These are phyloP conservation scores for Geophilus truncorum DNA, from an alignment of 2,888 invertebrate species.

Conservation along the genomic window DNA sequence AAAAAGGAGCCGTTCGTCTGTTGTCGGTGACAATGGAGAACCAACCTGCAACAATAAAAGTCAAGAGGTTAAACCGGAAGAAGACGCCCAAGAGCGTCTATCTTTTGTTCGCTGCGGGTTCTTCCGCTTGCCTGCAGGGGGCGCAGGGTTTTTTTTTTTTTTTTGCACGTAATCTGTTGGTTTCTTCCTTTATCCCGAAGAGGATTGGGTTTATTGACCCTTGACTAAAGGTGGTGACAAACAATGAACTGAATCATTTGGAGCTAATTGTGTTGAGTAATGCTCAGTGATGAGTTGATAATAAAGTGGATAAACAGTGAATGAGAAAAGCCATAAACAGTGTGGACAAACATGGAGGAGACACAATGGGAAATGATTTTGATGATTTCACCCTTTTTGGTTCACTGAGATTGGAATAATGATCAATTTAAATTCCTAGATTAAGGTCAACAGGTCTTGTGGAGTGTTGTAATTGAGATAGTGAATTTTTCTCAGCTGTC, in stretches of 20 bases:
- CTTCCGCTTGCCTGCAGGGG: not conserved
- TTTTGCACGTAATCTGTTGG: too few species aligned
- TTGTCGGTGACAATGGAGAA: conserved; percentile 43
- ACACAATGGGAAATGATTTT: not conserved
- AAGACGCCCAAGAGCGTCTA: not conserved
- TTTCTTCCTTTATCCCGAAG: not conserved
- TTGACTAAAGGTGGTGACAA: not conserved
- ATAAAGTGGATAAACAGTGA: not conserved
- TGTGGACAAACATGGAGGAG: not conserved
- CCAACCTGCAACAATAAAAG: conserved; percentile 42
- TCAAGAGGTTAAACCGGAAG: conserved; percentile 30
- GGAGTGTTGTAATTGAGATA: too few species aligned
- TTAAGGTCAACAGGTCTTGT: too few species aligned
- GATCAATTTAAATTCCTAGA: too few species aligned
- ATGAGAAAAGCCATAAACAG: too few species aligned
- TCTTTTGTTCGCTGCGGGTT: not conserved
- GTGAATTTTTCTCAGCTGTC: too few species aligned
- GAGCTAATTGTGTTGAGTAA: not conserved
- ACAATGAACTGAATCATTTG: not conserved
- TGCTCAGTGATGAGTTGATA: not conserved
- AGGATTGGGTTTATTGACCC: not conserved
- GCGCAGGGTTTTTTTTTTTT: not conserved
- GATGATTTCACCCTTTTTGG: too few species aligned
- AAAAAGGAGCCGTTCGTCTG: conserved; percentile 60
- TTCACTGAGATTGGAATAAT: too few species aligned